Evolutionary conservation across 2,888 invertebrate genomes (phyloP), one percentile per base, ranked within the genome.

Genomic region (Himalopsyche japonica): DNA sequence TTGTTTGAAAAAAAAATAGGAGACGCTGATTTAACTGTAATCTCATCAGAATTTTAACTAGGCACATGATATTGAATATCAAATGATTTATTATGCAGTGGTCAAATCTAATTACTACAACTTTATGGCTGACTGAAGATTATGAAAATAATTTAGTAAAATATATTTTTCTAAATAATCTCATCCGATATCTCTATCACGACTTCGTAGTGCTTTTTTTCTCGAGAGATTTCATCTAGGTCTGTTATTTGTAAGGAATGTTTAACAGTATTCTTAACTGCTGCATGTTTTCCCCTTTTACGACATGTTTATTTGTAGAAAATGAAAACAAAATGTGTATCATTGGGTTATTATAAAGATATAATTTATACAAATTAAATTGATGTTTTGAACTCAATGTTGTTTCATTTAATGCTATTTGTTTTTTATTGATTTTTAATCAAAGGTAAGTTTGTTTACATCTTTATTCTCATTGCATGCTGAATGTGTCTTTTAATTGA

Each of bases 331-430:
- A 57, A 57, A 57, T 57, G 57, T 57, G 80, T 80, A 80, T 64
- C 80, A 64, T 32, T 80, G 64, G 48, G 34, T 57, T 80, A 80
- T 30, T 49, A 30, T 30, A 49, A 32, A 48, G 24, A 48, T 80
- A 80, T 49, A 49, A 79, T 47, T 27, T 47, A 80, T 32, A 24
- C 6, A 37, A 80, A 80, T 80, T 49, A 80, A 80, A 80, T 80
- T 34, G 57, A 80, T 80, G 80, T 80, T 80, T 57, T 80, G 57
- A 80, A 80, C 48, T 57, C 64, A 80, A 57, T 49, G 27, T 57
- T 18, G 80, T 80, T 80, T 80, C 57, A 64, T 64, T 80, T 80
- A 64, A 18, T 47, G 79, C 79, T 18, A 37, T 43, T 79, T 79
- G 24, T 47, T 34, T 34, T 34, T 32, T 78, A 47, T 78, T 78